Percentiles rank a stretch among this genome's conserved stretches.
Conservation (phyloP, 2,113 vertebrate species). For the Poeciliopsis turrubarensis region DNA sequence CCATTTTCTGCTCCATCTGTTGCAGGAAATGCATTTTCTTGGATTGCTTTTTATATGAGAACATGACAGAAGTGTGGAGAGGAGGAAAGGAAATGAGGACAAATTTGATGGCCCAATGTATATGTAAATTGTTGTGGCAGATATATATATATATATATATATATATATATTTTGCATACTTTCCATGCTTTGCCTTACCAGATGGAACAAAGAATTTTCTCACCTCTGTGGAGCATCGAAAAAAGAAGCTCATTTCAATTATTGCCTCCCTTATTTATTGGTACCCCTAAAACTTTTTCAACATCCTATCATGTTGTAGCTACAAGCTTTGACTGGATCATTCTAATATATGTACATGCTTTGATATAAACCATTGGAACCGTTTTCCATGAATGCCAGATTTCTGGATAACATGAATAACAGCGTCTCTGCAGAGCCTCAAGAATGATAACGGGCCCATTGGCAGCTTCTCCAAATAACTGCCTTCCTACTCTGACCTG, state of each 20-base stretch:
- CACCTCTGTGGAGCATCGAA: background rate
- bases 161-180: slow-evolving; percentile 22
- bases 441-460: too few relatives aligned
- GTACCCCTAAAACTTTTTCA: background rate
- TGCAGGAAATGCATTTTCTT: slow-evolving; percentile 57
- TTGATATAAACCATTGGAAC: too few relatives aligned
- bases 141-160: slow-evolving; percentile 14
- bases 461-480: too few relatives aligned
- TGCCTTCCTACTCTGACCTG: too few relatives aligned
- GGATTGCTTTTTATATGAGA: slow-evolving; percentile 53
- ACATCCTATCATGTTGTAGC: background rate
- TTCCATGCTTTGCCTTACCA: slow-evolving; percentile 14
- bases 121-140: slow-evolving; percentile 58
- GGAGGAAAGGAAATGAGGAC: slow-evolving; percentile 18
- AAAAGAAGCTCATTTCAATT: slow-evolving; percentile 5
- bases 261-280: background rate
- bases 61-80: slow-evolving; percentile 30
- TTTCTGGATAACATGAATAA: too few relatives aligned
- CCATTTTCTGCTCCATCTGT: slow-evolving; percentile 72
- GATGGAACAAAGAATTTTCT: slow-evolving; percentile 37
- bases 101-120: slow-evolving; percentile 43
- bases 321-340: background rate
- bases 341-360: too few relatives aligned
- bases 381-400: too few relatives aligned
- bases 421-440: too few relatives aligned